Conservation (phyloP, 1,140 invertebrate species). For the Goniozus legneri region DNA sequence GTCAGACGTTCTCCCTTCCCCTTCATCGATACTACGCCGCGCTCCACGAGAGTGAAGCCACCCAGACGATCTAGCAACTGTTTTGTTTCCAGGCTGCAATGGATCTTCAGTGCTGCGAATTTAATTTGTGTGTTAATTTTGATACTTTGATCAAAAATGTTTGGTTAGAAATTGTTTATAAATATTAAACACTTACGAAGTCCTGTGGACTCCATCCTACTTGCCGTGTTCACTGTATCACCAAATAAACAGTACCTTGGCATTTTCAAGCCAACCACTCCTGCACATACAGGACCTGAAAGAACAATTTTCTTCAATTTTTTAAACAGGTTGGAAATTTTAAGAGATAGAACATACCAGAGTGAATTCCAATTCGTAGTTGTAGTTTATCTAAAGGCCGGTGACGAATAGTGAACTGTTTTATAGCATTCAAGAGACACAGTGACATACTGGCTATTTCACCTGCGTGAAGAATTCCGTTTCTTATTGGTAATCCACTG, state of each 20-base stretch:
- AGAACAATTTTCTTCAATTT: constrained; percentile 5
- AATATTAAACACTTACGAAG: constrained; percentile 53
- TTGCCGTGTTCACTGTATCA: constrained; percentile 90
- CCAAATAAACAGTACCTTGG: constrained; percentile 87
- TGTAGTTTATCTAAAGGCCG: constrained; percentile 78
- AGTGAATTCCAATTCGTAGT: constrained; percentile 89
- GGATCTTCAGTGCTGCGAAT: constrained; percentile 72
- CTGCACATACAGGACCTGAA: constrained; percentile 74
- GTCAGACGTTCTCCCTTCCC: constrained; percentile 82
- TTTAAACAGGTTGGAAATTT: not conserved
- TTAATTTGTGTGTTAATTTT: constrained; percentile 1
- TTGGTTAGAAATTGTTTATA: not conserved
- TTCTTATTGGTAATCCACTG: constrained; percentile 78
- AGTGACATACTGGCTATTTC: constrained; percentile 94
- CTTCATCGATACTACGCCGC: constrained; percentile 81
- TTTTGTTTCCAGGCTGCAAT: constrained; percentile 76
- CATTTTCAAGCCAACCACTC: constrained; percentile 88
- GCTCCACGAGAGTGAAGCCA: constrained; percentile 73
- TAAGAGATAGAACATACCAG: constrained; percentile 64
- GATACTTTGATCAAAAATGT: not conserved
- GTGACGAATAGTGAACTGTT: constrained; percentile 84
- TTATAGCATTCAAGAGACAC: constrained; percentile 76
- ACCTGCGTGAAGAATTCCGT: constrained; percentile 76
- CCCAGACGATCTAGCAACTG: constrained; percentile 70
- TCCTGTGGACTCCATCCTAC: constrained; percentile 90